These are phyloP conservation scores for Platichthys flesus DNA, from an alignment of 2,113 vertebrate genomes.

Conservation along the genomic window DNA sequence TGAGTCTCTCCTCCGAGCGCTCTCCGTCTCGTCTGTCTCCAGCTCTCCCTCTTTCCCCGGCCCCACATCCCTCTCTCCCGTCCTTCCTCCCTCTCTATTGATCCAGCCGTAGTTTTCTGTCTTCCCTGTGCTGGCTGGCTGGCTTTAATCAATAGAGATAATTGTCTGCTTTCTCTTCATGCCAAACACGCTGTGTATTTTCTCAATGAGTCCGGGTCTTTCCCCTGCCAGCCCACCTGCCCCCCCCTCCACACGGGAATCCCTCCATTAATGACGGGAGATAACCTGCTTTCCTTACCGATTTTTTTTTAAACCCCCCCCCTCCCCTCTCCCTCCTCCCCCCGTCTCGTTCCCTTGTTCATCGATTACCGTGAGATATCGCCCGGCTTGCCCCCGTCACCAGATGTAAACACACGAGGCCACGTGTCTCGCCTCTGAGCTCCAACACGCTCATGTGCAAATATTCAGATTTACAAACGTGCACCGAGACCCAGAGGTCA, in stretches of 20 bases:
- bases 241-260: constrained; percentile 68
- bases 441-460: constrained; percentile 37
- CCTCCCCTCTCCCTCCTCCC: constrained; percentile 5
- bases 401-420: constrained; percentile 80
- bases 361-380: constrained; percentile 87
- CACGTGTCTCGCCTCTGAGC: constrained; percentile 66
- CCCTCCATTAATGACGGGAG: constrained; percentile 84
- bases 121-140: constrained; percentile 83
- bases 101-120: constrained; percentile 86
- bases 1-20: constrained; percentile 33
- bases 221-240: constrained; percentile 60
- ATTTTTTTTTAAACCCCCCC: constrained; percentile 57
- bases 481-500: constrained; percentile 1
- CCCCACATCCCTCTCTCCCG: constrained; percentile 55
- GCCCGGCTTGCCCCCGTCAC: constrained; percentile 69
- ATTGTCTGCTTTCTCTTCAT: constrained; percentile 88
- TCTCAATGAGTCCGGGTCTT: constrained; percentile 87
- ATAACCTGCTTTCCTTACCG: constrained; percentile 87
- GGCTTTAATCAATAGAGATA: constrained; percentile 90
- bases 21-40: constrained; percentile 39
- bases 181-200: constrained; percentile 84
- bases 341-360: constrained; percentile 59
- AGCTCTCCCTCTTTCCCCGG: constrained; percentile 57
- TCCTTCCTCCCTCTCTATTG: constrained; percentile 80
- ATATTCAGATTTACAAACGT: constrained; percentile 66